Evolutionary conservation across 2,888 invertebrate genomes (phyloP).

Genomic region (Epiblema foenella): DNA sequence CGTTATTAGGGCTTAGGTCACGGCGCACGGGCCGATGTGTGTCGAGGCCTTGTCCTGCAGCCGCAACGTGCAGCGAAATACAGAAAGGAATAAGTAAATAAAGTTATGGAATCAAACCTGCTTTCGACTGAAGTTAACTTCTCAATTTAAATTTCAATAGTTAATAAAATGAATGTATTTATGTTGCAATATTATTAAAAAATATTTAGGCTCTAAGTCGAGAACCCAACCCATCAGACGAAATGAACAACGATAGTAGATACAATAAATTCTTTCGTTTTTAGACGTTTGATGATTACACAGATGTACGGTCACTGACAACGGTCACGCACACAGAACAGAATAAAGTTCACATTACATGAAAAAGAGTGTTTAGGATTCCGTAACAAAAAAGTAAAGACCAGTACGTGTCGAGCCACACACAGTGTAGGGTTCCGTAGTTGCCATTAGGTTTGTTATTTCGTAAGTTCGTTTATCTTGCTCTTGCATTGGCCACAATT

Average conservation of each 20-base stretch:
- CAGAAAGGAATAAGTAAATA: slow-evolving; percentile 5
- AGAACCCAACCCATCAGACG: neutral
- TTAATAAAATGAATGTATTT: too few relatives aligned
- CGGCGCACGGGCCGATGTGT: slow-evolving; percentile 48
- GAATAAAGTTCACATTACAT: neutral
- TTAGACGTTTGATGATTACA: slow-evolving; percentile 15
- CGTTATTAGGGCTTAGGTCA: slow-evolving; percentile 64
- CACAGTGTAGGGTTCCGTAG: too few relatives aligned
- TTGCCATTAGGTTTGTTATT: too few relatives aligned
- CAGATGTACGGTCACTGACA: slow-evolving; percentile 15
- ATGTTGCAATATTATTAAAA: neutral
- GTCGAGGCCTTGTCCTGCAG: slow-evolving; percentile 56
- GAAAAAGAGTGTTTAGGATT: neutral
- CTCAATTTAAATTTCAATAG: neutral
- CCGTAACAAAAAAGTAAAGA: too few relatives aligned
- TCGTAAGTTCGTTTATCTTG: too few relatives aligned
- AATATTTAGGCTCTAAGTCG: neutral
- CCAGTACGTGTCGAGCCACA: too few relatives aligned
- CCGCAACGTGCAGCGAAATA: slow-evolving; percentile 40
- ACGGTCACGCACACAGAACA: slow-evolving; percentile 28
- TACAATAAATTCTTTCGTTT: neutral
- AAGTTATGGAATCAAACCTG: neutral
- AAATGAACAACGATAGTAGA: neutral
- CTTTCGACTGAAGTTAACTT: neutral
- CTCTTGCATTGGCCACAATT: too few relatives aligned